Percentiles rank a stretch among this genome's conserved stretches.
Evolutionary conservation across 2,888 invertebrate genomes (phyloP).

Genomic region (Endotricha flammealis): DNA sequence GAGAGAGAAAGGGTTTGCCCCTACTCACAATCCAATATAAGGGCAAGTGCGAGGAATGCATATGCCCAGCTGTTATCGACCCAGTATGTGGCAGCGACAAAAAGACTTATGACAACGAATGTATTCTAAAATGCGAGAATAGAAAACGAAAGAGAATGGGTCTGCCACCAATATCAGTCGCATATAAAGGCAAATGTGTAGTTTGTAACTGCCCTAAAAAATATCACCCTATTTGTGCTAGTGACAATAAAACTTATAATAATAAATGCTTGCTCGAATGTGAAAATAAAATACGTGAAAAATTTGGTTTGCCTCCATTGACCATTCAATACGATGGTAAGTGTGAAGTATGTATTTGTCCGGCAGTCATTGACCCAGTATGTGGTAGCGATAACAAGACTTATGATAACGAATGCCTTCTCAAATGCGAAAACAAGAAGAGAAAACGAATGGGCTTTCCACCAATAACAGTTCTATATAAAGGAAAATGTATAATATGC

Average conservation of each 20-base stretch:
- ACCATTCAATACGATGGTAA: too few species aligned
- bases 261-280: conserved; percentile 1
- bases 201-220: conserved; percentile 4
- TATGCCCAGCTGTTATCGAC: conserved; percentile 8
- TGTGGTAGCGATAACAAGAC: conserved; percentile 11
- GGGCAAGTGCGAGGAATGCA: conserved; percentile 7
- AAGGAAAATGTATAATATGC: conserved; percentile 14
- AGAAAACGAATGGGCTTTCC: not conserved
- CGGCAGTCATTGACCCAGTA: conserved; percentile 9
- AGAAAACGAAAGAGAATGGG: conserved; percentile 4
- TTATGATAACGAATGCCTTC: conserved; percentile 9
- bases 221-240: conserved; percentile 6
- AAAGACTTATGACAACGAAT: conserved; percentile 8
- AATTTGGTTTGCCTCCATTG: too few species aligned
- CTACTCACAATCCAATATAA: not conserved
- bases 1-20: conserved; percentile 5
- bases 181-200: conserved; percentile 7
- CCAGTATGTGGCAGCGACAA: conserved; percentile 13
- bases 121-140: conserved; percentile 12
- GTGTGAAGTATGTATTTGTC: too few species aligned
- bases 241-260: conserved; percentile 1
- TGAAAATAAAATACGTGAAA: not conserved
- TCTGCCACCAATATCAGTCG: not conserved
- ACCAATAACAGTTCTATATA: too few species aligned
- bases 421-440: conserved; percentile 6